phyloP scores from a whole-genome alignment of 1,140 invertebrate genomes.

The Drosophila melanica region DNA sequence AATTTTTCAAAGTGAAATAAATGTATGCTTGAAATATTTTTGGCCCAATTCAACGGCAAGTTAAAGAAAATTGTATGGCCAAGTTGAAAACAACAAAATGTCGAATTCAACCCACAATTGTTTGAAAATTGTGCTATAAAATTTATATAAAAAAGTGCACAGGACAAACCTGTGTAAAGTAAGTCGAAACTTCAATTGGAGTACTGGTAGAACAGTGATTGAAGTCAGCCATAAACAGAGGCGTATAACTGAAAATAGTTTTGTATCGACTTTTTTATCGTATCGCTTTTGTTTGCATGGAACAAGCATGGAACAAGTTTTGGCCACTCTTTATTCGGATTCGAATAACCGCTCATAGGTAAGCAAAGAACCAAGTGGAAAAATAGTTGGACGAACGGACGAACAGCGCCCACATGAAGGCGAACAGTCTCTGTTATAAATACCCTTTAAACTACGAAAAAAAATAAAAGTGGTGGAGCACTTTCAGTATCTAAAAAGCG shows the following conservation, averaged over 20 bases:
- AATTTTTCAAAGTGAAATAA: too few species aligned
- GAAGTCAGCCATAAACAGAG: slow-evolving; percentile 55
- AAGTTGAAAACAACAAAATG: slow-evolving; percentile 39
- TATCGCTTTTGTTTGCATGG: slow-evolving; percentile 21
- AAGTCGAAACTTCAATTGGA: slow-evolving; percentile 51
- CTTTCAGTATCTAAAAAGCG: too few species aligned
- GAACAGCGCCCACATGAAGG: slow-evolving; percentile 33
- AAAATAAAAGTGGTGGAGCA: neutral
- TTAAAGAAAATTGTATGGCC: too few species aligned
- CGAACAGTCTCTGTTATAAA: neutral
- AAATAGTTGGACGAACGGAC: slow-evolving; percentile 66
- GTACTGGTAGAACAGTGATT: slow-evolving; percentile 46
- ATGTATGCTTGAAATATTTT: too few species aligned
- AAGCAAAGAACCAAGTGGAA: slow-evolving; percentile 57
- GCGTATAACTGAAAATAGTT: slow-evolving; percentile 35
- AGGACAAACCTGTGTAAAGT: slow-evolving; percentile 58
- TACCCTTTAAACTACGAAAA: neutral
- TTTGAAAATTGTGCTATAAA: slow-evolving; percentile 44
- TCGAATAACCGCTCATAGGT: slow-evolving; percentile 43
- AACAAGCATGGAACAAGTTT: slow-evolving; percentile 59
- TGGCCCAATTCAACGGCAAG: too few species aligned
- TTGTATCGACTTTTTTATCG: neutral
- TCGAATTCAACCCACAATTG: slow-evolving; percentile 27
- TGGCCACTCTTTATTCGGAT: slow-evolving; percentile 36
- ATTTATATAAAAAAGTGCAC: slow-evolving; percentile 66